Conservation (phyloP, 2,113 vertebrate genomes). For the Bucco capensis region DNA sequence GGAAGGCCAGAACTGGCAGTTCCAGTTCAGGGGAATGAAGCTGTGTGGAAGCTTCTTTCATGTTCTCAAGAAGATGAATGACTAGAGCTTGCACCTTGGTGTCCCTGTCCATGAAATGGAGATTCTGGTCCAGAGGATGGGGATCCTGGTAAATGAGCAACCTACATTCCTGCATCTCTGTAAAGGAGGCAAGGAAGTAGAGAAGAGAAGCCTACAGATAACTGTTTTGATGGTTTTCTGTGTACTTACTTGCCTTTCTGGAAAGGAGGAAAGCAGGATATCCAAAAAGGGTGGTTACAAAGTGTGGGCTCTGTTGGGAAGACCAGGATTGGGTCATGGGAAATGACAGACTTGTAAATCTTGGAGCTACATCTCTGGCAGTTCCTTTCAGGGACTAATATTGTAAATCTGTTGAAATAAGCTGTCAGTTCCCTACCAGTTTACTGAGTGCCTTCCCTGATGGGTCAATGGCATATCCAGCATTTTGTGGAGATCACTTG, state of each 20-base stretch:
- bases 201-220: not conserved
- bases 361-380: not conserved
- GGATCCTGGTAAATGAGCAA: not conserved
- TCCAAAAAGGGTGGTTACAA: not conserved
- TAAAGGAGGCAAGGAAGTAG: not conserved
- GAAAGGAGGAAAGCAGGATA: not conserved
- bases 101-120: not conserved
- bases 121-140: not conserved
- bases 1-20: not conserved
- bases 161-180: not conserved
- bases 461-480: not conserved
- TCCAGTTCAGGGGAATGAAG: not conserved
- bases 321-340: not conserved
- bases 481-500: not conserved
- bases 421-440: not conserved
- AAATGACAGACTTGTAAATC: constrained; percentile 18
- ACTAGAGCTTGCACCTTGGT: not conserved
- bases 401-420: constrained; percentile 17
- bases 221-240: not conserved
- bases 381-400: not conserved
- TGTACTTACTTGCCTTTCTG: not conserved
- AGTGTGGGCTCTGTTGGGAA: not conserved
- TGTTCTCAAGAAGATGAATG: not conserved
- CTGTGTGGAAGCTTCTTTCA: not conserved
- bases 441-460: not conserved